Percentiles rank a stretch among this genome's conserved stretches.
Evolutionary conservation across 2,113 vertebrate genomes (phyloP).

Genomic region (Salvator merianae): DNA sequence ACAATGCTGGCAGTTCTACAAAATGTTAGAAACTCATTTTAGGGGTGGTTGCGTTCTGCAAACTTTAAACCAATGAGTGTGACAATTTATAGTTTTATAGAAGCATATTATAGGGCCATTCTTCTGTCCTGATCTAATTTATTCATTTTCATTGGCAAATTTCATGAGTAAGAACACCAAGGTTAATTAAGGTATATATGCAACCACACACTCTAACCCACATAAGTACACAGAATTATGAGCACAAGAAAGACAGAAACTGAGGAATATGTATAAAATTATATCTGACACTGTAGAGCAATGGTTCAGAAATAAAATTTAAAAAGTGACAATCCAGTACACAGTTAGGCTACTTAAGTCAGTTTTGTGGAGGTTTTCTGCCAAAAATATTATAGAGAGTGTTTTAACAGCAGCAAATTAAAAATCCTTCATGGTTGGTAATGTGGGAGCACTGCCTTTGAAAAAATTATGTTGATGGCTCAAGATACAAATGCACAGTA

Average conservation of each 20-base stretch:
- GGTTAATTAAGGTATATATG: not conserved
- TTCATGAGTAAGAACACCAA: not conserved
- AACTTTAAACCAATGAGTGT: not conserved
- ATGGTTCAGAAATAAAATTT: not conserved
- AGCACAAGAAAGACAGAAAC: not conserved
- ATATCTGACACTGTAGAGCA: not conserved
- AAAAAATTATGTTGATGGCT: constrained; percentile 7
- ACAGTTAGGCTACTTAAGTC: not conserved
- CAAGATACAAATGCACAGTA: not conserved
- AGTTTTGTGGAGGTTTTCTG: not conserved
- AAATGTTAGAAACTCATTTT: not conserved
- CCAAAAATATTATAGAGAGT: not conserved
- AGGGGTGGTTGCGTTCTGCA: not conserved
- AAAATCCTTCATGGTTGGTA: not conserved
- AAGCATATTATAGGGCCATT: not conserved
- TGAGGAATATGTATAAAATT: not conserved
- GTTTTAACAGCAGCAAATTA: not conserved
- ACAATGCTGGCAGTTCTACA: not conserved
- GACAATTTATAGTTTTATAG: not conserved
- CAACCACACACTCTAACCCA: not conserved
- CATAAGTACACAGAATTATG: no score
- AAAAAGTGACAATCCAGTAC: not conserved
- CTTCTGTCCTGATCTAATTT: constrained; percentile 1
- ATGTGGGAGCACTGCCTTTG: not conserved
- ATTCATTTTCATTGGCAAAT: not conserved